Conservation (phyloP, 2,888 invertebrate genomes). For the Melangyna quadrimaculata region DNA sequence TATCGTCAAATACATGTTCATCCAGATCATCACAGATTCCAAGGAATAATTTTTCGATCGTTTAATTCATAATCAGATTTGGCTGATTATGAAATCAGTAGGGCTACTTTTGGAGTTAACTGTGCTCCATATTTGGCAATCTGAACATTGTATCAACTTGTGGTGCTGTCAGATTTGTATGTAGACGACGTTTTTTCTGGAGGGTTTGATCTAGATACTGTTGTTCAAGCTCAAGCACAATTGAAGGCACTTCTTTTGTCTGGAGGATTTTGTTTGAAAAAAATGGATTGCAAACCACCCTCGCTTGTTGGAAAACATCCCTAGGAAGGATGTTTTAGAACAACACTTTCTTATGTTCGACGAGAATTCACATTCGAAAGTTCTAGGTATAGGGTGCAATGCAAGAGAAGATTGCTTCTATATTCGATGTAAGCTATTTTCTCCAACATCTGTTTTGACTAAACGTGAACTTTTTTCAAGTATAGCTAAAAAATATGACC, state of each 20-base stretch:
- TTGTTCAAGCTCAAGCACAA: neutral
- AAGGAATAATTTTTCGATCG: conserved; percentile 69
- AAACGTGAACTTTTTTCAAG: conserved; percentile 54
- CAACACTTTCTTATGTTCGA: neutral
- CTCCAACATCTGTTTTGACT: neutral
- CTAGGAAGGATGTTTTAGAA: neutral
- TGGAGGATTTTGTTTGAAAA: no score
- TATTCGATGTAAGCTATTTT: neutral
- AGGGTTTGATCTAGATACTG: neutral
- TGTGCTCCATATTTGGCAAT: no score
- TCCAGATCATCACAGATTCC: conserved; percentile 58
- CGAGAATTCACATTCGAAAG: conserved; percentile 27
- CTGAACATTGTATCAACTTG: conserved; percentile 53
- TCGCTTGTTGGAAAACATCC: conserved; percentile 3
- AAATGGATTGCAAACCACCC: no score
- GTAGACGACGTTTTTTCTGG: conserved; percentile 55
- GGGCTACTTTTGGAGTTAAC: conserved; percentile 67
- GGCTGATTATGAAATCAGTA: conserved; percentile 47
- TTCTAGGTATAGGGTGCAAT: conserved; percentile 59
- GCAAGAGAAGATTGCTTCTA: conserved; percentile 47
- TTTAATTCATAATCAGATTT: conserved; percentile 16
- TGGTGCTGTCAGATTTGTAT: conserved; percentile 42
- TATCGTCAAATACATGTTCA: conserved; percentile 72
- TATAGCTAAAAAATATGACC: conserved; percentile 59
- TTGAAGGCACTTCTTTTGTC: no score